phyloP scores from a whole-genome alignment of 2,113 vertebrate species.

The Heloderma charlesbogerti region DNA sequence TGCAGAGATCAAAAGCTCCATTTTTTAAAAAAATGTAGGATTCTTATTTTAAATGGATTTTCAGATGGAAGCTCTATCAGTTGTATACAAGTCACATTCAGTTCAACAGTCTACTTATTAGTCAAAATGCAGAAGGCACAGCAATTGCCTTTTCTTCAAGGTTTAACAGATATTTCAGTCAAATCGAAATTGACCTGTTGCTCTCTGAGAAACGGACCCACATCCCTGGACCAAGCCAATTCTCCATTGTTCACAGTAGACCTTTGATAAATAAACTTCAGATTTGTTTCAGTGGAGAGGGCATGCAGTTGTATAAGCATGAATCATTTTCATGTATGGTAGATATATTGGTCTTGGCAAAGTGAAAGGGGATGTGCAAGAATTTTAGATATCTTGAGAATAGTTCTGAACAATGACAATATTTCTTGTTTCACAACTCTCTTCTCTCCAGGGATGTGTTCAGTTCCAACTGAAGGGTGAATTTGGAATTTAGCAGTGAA shows the following conservation, averaged over 20 bases:
- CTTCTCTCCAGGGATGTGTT: not conserved
- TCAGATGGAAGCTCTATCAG: not conserved
- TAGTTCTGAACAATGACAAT: not conserved
- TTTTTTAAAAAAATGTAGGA: not conserved
- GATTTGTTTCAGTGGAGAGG: not conserved
- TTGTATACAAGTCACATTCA: not conserved
- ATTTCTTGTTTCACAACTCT: not conserved
- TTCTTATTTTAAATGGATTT: not conserved
- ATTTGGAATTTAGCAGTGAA: not conserved
- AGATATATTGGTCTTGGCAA: not conserved
- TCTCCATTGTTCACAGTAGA: not conserved
- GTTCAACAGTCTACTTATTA: constrained; percentile 1
- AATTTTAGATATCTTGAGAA: not conserved
- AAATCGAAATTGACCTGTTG: not conserved
- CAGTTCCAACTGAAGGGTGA: not conserved
- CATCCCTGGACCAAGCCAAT: not conserved
- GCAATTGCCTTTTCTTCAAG: not conserved
- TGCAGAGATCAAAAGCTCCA: not conserved
- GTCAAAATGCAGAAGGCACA: not conserved
- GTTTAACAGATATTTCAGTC: constrained; percentile 9
- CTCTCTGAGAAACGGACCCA: not conserved
- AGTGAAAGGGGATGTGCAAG: not conserved
- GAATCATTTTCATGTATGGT: not conserved
- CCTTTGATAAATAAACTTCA: not conserved
- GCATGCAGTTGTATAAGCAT: not conserved